phyloP scores from a whole-genome alignment of 2,888 invertebrate species.

The Scrobipalpa atriplicella region DNA sequence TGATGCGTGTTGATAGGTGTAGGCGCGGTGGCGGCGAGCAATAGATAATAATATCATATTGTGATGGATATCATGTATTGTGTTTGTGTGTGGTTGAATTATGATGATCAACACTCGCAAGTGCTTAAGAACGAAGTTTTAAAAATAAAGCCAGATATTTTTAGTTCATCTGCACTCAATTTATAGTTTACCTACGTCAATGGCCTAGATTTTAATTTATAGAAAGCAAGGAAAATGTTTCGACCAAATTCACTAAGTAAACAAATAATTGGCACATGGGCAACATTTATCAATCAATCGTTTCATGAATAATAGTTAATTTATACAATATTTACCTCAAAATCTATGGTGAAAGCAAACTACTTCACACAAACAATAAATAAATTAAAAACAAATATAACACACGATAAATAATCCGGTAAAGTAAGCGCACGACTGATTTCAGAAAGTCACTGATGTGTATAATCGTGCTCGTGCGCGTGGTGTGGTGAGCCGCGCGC shows the following conservation, averaged over 20 bases:
- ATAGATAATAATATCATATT: too few relatives aligned
- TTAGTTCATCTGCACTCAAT: background rate
- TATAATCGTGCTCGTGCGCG: background rate
- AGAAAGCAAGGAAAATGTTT: background rate
- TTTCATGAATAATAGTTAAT: too few relatives aligned
- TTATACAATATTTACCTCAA: background rate
- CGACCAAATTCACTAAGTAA: too few relatives aligned
- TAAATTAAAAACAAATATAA: background rate
- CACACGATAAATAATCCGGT: background rate
- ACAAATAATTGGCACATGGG: background rate
- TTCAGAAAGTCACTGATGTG: background rate
- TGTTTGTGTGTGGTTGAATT: background rate
- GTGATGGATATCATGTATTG: too few relatives aligned
- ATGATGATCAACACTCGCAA: slow-evolving; percentile 2
- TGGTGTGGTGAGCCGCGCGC: slow-evolving; percentile 34
- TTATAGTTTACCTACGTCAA: slow-evolving; percentile 1
- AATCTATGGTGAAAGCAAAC: background rate
- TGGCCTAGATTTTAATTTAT: background rate
- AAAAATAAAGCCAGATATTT: slow-evolving; percentile 1
- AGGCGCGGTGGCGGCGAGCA: background rate
- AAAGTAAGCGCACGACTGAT: background rate
- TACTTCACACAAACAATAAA: background rate
- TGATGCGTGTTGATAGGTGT: background rate
- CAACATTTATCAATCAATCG: background rate
- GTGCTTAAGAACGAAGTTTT: background rate